Base-by-base conservation (phyloP, 2,113 vertebrate species). In the Oryzias curvinotus region DNA sequence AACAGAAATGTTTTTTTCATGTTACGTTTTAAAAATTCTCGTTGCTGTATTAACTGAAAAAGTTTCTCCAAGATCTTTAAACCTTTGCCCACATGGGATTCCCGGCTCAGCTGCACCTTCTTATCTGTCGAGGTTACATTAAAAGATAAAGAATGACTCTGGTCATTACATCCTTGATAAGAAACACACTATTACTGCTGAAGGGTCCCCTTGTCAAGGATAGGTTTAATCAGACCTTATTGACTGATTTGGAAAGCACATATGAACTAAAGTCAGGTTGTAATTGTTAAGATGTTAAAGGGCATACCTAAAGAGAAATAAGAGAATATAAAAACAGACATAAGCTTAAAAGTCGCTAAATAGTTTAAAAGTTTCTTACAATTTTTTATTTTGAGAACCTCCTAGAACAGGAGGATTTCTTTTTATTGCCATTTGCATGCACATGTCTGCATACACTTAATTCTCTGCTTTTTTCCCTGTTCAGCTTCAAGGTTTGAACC, bases 91-190 rank as follows among this genome's bases (percentile, higher is more conserved):
- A 47, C 48, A 2, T 47, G 28, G 23, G 47, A 61, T 18, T 44
- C 28, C 28, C 30, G 21, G 53, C 25, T 21, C 63, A 23, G 16
- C 1, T 68, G 18, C 14, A 13, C 5, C 44, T 41, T 64, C 65
- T 72, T 74, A 85, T 78, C 84, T 62, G 47, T 28, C 43, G 21
- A 52, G 61, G 66, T 82, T 59, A 47, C 48, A 36, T 18, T 50
- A 51, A 68, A 51, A 18, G 30, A 14, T 13, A 17, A 36, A 36
- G 50, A 55, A 26, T 78, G 67, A 67, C 56, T 58, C 57, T 62
- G 48, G 4, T 71, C 28, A 25, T 68, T 52, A 64, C 71, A 26
- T 44, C 26, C 15, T 18, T 14, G 52, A 81, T 82, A 82, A 75
- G 55, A 74, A 42, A 8, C 23, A 26, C 4, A 23, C 30, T 36